A percentile compares a stretch with the other conserved stretches of the same genome.
Evolutionary conservation across 2,888 invertebrate species (phyloP).

Genomic region (Pomacea canaliculata): DNA sequence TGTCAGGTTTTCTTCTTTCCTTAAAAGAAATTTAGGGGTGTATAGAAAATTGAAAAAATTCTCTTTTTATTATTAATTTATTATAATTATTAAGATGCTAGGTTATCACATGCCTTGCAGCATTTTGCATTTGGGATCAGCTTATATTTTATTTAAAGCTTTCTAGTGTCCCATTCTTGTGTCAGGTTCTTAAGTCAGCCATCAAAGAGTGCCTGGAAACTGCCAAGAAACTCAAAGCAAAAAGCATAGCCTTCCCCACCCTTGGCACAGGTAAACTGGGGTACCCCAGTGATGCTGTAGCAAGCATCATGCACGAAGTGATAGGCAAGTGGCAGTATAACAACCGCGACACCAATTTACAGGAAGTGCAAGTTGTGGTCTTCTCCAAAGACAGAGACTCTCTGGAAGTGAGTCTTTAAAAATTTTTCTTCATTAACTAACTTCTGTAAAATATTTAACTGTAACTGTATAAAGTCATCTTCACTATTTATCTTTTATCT

Average conservation of each 20-base stretch:
- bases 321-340: conserved; percentile 11
- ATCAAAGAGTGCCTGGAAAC: conserved; percentile 21
- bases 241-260: conserved; percentile 27
- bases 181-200: conserved; percentile 1
- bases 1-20: too few relatives aligned
- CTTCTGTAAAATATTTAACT: neutral
- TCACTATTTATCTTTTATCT: too few relatives aligned
- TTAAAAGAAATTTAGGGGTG: too few relatives aligned
- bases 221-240: conserved; percentile 21
- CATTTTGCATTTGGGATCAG: too few relatives aligned
- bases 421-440: too few relatives aligned
- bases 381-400: conserved; percentile 13
- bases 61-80: too few relatives aligned
- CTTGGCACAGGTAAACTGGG: conserved; percentile 30
- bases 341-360: neutral
- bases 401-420: conserved; percentile 4
- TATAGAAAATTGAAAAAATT: too few relatives aligned
- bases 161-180: neutral
- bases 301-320: conserved; percentile 8
- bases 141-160: too few relatives aligned
- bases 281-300: conserved; percentile 15
- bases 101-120: too few relatives aligned
- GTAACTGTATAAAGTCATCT: neutral
- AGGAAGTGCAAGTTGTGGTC: conserved; percentile 20
- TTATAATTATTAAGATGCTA: too few relatives aligned